Percentiles rank a stretch among this genome's conserved stretches.
phyloP scores from a whole-genome alignment of 2,888 invertebrate species.

The Periphyllus acericola region DNA sequence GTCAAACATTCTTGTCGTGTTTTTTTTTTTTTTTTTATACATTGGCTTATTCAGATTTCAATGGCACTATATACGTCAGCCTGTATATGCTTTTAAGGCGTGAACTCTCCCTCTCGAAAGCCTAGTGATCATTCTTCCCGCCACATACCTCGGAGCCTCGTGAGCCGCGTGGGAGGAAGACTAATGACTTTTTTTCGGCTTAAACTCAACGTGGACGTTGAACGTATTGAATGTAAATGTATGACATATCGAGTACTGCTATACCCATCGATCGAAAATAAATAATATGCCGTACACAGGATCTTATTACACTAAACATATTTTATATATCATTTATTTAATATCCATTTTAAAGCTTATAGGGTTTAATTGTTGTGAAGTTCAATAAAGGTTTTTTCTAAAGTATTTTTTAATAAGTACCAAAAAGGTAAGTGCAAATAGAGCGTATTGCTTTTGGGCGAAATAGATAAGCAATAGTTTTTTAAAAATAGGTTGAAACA shows the following conservation, averaged over 20 bases:
- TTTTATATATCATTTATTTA: neutral
- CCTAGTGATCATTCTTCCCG: constrained; percentile 29
- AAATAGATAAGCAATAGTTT: too few species aligned
- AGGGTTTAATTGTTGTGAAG: too few species aligned
- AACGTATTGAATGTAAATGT: constrained; percentile 21
- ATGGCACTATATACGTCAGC: constrained; percentile 20
- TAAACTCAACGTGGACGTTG: neutral
- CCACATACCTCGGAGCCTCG: neutral
- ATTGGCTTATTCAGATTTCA: constrained; percentile 42
- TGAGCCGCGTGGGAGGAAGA: constrained; percentile 7
- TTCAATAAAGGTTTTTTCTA: too few species aligned
- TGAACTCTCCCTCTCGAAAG: constrained; percentile 7
- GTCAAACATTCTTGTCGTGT: neutral
- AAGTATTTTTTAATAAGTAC: too few species aligned
- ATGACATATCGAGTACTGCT: neutral
- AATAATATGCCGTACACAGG: neutral
- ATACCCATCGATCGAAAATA: neutral
- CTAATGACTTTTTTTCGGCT: constrained; percentile 21
- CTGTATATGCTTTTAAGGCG: constrained; percentile 21
- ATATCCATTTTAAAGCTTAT: neutral
- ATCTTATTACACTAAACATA: neutral
- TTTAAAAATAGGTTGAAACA: too few species aligned
- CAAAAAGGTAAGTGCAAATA: too few species aligned
- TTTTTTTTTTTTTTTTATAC: constrained; percentile 3
- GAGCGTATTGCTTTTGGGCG: too few species aligned